These are phyloP conservation scores for Meloe dianella DNA, from an alignment of 2,888 invertebrate species.

Conservation along the genomic window DNA sequence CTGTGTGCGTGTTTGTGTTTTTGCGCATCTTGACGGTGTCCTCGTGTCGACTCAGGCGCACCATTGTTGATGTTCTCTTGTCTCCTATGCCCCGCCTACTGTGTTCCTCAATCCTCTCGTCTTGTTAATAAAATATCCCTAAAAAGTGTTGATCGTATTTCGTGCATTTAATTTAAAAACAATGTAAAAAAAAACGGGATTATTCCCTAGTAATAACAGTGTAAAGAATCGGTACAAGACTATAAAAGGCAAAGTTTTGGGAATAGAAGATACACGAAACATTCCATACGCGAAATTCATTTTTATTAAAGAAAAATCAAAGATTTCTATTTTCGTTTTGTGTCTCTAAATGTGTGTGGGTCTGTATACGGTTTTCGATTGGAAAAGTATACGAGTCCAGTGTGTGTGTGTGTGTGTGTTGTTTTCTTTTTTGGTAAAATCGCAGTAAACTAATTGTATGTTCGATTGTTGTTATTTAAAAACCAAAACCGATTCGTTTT, in stretches of 20 bases:
- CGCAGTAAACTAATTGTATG: background rate
- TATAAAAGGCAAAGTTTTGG: too few relatives aligned
- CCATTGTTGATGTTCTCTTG: conserved; percentile 41
- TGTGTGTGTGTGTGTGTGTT: background rate
- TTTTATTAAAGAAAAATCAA: conserved; percentile 8
- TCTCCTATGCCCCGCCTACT: conserved; percentile 45
- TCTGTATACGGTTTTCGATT: too few relatives aligned
- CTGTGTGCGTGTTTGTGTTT: conserved; percentile 25
- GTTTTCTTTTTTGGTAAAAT: conserved; percentile 2
- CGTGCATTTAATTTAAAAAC: conserved; percentile 21
- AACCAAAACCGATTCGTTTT: background rate
- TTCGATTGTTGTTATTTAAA: background rate
- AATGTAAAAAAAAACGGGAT: too few relatives aligned
- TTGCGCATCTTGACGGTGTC: conserved; percentile 51
- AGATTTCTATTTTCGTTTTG: background rate
- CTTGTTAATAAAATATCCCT: conserved; percentile 27
- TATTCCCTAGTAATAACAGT: too few relatives aligned
- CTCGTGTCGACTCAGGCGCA: conserved; percentile 53
- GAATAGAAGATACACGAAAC: background rate
- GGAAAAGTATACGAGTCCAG: too few relatives aligned
- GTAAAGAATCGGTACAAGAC: too few relatives aligned
- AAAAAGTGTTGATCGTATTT: conserved; percentile 30
- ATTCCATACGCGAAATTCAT: conserved; percentile 13
- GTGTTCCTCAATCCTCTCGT: conserved; percentile 42
- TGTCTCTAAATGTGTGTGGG: background rate